phyloP scores from a whole-genome alignment of 2,113 vertebrate genomes.

The Lophius piscatorius region DNA sequence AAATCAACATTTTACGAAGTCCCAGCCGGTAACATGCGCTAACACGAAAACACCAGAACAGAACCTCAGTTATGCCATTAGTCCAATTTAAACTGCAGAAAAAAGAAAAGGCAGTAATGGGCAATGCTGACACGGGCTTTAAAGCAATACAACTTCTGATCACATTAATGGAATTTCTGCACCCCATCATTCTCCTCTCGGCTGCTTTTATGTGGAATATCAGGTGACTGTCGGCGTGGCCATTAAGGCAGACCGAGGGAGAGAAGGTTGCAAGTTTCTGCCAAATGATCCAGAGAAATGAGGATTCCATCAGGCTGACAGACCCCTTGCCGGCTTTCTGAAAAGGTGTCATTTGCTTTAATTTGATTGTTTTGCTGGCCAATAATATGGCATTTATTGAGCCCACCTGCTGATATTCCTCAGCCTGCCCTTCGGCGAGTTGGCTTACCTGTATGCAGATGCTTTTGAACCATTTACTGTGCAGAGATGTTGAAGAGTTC shows the following conservation, averaged over 20 bases:
- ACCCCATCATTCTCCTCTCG: constrained; percentile 48
- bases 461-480: constrained; percentile 48
- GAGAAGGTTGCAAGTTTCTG: constrained; percentile 56
- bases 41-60: too few species aligned
- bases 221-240: constrained; percentile 74
- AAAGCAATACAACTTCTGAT: constrained; percentile 65
- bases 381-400: constrained; percentile 78
- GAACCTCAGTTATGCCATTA: constrained; percentile 17
- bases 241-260: constrained; percentile 72
- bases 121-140: constrained; percentile 54
- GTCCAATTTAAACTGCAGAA: constrained; percentile 28
- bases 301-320: constrained; percentile 76
- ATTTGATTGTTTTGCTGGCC: constrained; percentile 78
- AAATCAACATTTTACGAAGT: too few species aligned
- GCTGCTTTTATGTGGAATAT: constrained; percentile 71
- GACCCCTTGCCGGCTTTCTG: constrained; percentile 70
- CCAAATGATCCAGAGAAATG: constrained; percentile 80
- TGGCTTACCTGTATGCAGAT: constrained; percentile 28
- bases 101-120: constrained; percentile 48
- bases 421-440: constrained; percentile 37
- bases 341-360: constrained; percentile 81
- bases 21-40: too few species aligned
- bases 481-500: constrained; percentile 11
- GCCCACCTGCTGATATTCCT: constrained; percentile 61
- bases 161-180: constrained; percentile 68